Base-by-base conservation (phyloP, 2,888 invertebrate genomes). In the Callyntrura guangdongensis region DNA sequence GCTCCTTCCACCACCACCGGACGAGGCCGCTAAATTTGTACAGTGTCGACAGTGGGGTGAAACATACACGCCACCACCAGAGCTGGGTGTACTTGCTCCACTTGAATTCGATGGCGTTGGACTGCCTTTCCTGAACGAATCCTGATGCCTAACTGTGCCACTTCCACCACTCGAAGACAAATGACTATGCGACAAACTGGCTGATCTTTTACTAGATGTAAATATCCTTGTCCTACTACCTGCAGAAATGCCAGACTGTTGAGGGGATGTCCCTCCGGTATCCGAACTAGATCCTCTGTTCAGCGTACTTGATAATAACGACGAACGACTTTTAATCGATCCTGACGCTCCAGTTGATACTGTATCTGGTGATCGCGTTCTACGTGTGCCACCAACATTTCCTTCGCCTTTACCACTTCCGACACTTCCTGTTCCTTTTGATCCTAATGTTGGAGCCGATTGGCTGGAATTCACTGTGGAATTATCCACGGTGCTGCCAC, bases 151-250 rank as follows among this genome's bases (percentile, higher is more conserved):
- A n/a, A 45, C 72, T 20, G 59, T 17, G 11, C 79, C 67, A 59
- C 79, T 85, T 81, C 69, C 77, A 69, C 90, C 79, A 79, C 90
- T 83, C 25, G 85, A 79, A 9, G 85, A 59, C 53, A 86, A 72
- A 53, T 92, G 92, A 86, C 89, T 85, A 56, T 88, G 85, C 11
- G 92, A 86, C 56, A 92, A 81, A 69, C 92, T 92, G 0, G 90
- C 90, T 17, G 92, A 92, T 61, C 93, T 86, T 90, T 93, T 93
- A 14, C 88, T 91, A 25, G 93, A 79, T 6, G 93, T 92, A 79
- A 93, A 93, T 61, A 93, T 92, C 12, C 93, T 90, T 53, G 93
- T 92, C 77, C 92, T 91, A 9, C 85, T 69, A 47, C 74, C 74
- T 11, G 84, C 56, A 20, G 77, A 81, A 56, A 56, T 67, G 67